A percentile compares a stretch with the other conserved stretches of the same genome.
These are phyloP conservation scores for Montipora sp. DNA, from an alignment of 64 coral and sea anemone species.

Conservation along the genomic window DNA sequence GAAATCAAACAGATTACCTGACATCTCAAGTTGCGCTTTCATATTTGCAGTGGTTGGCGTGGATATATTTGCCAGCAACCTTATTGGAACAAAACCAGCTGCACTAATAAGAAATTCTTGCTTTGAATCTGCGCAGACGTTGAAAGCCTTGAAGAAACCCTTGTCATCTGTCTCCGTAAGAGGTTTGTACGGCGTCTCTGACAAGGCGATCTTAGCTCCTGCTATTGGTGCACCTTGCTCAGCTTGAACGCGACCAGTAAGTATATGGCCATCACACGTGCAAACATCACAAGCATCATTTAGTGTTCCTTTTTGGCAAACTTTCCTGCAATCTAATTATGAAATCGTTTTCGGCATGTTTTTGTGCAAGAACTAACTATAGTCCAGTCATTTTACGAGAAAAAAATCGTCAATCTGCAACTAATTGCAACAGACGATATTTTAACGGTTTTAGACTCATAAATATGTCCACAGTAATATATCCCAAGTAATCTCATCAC, in stretches of 20 bases:
- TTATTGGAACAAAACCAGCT: constrained; percentile 30
- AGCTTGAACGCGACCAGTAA: constrained; percentile 27
- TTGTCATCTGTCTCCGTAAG: constrained; percentile 26
- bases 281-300: constrained; percentile 34
- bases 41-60: not conserved
- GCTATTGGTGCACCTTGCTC: not conserved
- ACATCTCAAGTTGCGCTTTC: not conserved
- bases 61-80: not conserved
- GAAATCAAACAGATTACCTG: not conserved
- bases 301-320: constrained; percentile 33
- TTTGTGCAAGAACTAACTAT: too few species aligned
- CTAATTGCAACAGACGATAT: too few species aligned
- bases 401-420: too few species aligned
- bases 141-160: constrained; percentile 23
- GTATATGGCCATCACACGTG: constrained; percentile 24
- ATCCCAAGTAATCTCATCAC: too few species aligned
- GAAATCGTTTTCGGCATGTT: too few species aligned
- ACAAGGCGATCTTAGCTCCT: constrained; percentile 8
- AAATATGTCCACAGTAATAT: too few species aligned
- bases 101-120: not conserved
- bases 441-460: too few species aligned
- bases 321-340: constrained; percentile 24
- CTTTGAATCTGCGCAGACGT: not conserved
- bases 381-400: too few species aligned
- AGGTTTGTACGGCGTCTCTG: constrained; percentile 31